Evolutionary conservation across 1,140 invertebrate genomes (phyloP), one percentile per base, ranked within the genome.

Genomic region (Drosophila leontia): DNA sequence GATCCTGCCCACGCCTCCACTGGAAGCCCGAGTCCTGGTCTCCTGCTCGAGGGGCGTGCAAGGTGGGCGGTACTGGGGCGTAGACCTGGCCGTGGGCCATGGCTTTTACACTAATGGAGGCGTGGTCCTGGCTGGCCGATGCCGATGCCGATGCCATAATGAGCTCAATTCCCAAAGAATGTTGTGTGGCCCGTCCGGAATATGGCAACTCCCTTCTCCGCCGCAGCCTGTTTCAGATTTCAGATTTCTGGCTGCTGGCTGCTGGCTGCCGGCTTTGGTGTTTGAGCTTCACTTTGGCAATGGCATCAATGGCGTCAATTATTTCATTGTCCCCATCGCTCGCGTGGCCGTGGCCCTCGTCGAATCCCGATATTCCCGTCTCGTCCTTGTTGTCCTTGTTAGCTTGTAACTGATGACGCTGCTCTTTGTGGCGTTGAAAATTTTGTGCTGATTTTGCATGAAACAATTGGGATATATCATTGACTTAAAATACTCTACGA

Each of bases 131-230:
- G 51, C 32, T 64, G 47, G 41, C 39, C 47, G 17, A 32, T 76
- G 70, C 41, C 61, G 63, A 53, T 78, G 75, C 34, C 87, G 80
- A 81, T 88, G 86, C 85, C 81, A 90, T 88, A 88, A 88, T 88
- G 85, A 88, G 85, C 85, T 88, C 78, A 85, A 90, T 88, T 88
- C 85, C 87, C 85, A 85, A 90, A 81, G 84, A 88, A 88, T 84
- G 80, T 70, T 88, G 84, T 69, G 58, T 60, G 69, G 53, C 69
- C 67, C 77, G 32, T 53, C 35, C 56, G 57, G 15, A 35, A 55
- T 55, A 55, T 60, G 41, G 29, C 12, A 23, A 39, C 17, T 15
- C 35, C 53, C 37, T 41, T 53, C 47, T 48, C 42, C 8, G 41
- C 45, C 42, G 37, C 15, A 67, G 75, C 56, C 60, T 35, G 51